Percentiles rank a stretch among this genome's conserved stretches.
These are phyloP conservation scores for Seladonia tumulorum DNA, from an alignment of 2,888 invertebrate genomes.

Conservation along the genomic window DNA sequence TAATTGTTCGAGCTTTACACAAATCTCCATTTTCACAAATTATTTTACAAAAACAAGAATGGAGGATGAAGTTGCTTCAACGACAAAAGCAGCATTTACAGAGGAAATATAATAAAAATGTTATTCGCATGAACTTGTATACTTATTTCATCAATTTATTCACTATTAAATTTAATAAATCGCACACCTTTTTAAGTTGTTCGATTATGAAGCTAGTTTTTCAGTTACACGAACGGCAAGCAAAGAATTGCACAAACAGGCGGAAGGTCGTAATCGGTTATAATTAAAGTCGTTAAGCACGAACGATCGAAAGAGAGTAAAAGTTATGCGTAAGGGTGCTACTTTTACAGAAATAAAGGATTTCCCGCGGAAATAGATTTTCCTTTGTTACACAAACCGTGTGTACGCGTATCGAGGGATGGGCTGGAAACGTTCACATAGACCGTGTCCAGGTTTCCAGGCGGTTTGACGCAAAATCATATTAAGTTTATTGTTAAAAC, in stretches of 20 bases:
- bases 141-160: not conserved
- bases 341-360: not conserved
- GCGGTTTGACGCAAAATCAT: slow-evolving; percentile 63
- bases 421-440: slow-evolving; percentile 28
- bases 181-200: too few species aligned
- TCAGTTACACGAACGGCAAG: too few species aligned
- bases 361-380: not conserved
- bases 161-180: not conserved
- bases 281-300: too few species aligned
- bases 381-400: not conserved
- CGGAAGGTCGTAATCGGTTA: too few species aligned
- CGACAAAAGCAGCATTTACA: too few species aligned
- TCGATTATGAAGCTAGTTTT: too few species aligned
- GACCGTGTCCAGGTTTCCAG: slow-evolving; percentile 37
- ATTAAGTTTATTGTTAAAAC: slow-evolving; percentile 79
- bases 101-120: not conserved
- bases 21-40: not conserved
- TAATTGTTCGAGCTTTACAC: not conserved
- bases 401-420: slow-evolving; percentile 35
- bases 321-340: not conserved
- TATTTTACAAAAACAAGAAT: not conserved
- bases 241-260: too few species aligned
- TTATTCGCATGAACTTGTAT: not conserved
- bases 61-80: too few species aligned
- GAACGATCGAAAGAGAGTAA: too few species aligned